These are phyloP conservation scores for Pollachius pollachius DNA, from an alignment of 2,113 vertebrate genomes.

Conservation along the genomic window DNA sequence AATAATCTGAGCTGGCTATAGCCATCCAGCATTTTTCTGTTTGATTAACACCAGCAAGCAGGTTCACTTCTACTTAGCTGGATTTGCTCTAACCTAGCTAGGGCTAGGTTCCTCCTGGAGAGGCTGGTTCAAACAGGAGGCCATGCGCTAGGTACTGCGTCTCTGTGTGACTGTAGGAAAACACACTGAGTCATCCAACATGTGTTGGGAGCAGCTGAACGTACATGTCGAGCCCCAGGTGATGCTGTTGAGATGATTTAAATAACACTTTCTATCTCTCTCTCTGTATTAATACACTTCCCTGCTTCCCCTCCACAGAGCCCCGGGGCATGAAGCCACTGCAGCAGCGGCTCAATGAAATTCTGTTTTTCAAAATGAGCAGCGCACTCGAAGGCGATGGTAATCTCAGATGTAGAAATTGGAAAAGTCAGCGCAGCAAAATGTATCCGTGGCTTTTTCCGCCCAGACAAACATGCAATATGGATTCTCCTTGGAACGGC, in stretches of 20 bases:
- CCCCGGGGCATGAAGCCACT: conserved; percentile 55
- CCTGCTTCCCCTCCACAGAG: conserved; percentile 42
- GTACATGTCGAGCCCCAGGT: conserved; percentile 51
- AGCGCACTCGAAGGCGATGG: conserved; percentile 60
- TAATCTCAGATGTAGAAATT: conserved; percentile 72
- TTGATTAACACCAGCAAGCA: too few species aligned
- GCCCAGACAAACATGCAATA: conserved; percentile 69
- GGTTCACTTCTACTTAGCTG: not conserved
- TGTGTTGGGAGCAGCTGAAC: conserved; percentile 45
- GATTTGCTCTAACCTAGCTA: not conserved
- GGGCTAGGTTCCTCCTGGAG: not conserved
- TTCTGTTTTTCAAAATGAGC: conserved; percentile 69
- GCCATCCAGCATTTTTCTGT: too few species aligned
- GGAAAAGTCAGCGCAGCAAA: conserved; percentile 67
- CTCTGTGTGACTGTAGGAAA: conserved; percentile 33
- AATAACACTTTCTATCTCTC: conserved; percentile 70
- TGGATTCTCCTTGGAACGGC: conserved; percentile 60
- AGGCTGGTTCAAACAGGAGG: not conserved
- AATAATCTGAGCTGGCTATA: too few species aligned
- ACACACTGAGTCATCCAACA: conserved; percentile 17
- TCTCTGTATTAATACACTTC: conserved; percentile 68
- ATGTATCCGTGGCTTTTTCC: conserved; percentile 58
- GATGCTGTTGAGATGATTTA: conserved; percentile 66
- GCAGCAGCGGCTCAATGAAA: conserved; percentile 57
- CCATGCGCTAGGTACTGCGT: not conserved